Percentiles rank a stretch among this genome's conserved stretches.
phyloP scores from a whole-genome alignment of 2,113 vertebrate genomes.

The Megaceryle torquata region DNA sequence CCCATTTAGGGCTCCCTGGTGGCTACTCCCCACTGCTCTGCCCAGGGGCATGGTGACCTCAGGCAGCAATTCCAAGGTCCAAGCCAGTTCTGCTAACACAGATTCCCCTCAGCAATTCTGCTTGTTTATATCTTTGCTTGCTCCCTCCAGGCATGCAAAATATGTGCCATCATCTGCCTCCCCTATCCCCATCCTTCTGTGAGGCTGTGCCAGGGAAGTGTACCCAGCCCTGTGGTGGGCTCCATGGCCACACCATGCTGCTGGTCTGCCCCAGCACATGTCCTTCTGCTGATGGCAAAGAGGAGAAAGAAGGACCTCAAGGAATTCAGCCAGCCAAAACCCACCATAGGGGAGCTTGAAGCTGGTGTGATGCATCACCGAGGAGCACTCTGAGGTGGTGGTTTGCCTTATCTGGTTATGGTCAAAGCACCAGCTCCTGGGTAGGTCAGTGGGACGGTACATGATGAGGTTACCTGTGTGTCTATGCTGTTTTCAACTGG shows the following conservation, averaged over 20 bases:
- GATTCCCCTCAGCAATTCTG: not conserved
- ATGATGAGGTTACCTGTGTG: not conserved
- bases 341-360: rapidly evolving
- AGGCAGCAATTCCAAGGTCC: not conserved
- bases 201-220: not conserved
- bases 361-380: not conserved
- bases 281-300: not conserved
- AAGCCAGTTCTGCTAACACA: not conserved
- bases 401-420: not conserved
- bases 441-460: not conserved
- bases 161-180: not conserved
- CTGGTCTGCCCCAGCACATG: rapidly evolving
- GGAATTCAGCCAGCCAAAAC: not conserved
- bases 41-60: too few species aligned
- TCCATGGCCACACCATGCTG: not conserved
- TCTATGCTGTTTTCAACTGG: not conserved
- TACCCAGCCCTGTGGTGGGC: not conserved
- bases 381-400: not conserved
- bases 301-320: not conserved
- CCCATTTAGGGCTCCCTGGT: rapidly evolving
- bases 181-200: not conserved
- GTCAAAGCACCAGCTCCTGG: not conserved
- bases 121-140: not conserved
- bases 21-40: not conserved
- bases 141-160: not conserved